Evolutionary conservation across 2,797 vertebrate species (phyloP), one percentile per base, ranked within the genome.

Genomic region (Esox masquinongy): DNA sequence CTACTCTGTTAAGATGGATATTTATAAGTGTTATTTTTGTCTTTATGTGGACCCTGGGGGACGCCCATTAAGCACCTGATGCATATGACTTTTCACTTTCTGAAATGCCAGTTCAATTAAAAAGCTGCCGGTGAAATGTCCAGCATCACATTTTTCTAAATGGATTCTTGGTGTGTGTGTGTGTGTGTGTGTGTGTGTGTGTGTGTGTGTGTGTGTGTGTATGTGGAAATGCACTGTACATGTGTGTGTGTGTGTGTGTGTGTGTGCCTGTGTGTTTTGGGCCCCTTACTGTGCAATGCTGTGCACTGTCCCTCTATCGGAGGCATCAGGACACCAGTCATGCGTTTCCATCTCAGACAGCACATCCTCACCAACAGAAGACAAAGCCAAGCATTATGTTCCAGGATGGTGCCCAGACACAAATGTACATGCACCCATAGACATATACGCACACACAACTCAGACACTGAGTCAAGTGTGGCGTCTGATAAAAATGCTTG

Each of bases 341-440:
- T 17, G 74, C 50, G 24, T 24, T 34, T 75, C 68, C 76, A 77
- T 1, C 56, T 69, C 1, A 77, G 70, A 77, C 85, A 63, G 61
- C 22, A 43, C 72, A 22, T 73, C 77, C 49, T 56, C 77, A 70
- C 69, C 39, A 71, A 31, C 64, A 47, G 64, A 51, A 61, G 67
- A 43, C 19, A 72, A 19, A 26, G 16, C 50, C 64, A 73, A 76
- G 53, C 72, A 47, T 53, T 24, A n/a, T 76, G 51, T 22, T 69
- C n/a, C 14, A 53, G 50, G 50, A 5, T 16, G 7, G 50, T 7
- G 50, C 16, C 15, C 9, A 14, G 15, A 51, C 15, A 17, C 50
- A 51, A 16, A 19, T 14, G 17, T 17, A 51, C 50, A 51, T 6
- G 17, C 4, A 51, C 50, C 16, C 47, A 49, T 14, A 49, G 2